Percentiles rank a stretch among this genome's conserved stretches.
These are phyloP conservation scores for Calvadosia cruxmelitensis DNA, from an alignment of 30 jellyfish, hydroid and myxozoan species.

Conservation along the genomic window DNA sequence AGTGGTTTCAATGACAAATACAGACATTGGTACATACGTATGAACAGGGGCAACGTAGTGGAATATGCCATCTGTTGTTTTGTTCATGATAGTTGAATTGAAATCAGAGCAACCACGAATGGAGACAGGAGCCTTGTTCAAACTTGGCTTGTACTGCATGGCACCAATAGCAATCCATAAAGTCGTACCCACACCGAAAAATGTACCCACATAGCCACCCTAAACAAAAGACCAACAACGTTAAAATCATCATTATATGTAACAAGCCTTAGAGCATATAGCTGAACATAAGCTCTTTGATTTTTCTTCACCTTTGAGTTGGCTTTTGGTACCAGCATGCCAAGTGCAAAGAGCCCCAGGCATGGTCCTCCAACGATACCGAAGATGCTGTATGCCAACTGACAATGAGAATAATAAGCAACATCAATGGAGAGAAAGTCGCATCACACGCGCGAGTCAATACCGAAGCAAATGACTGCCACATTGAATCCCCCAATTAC, in stretches of 20 bases:
- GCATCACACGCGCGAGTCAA: too few relatives aligned
- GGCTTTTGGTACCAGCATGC: slow-evolving; percentile 89
- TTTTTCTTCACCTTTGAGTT: slow-evolving; percentile 67
- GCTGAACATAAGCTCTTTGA: too few relatives aligned
- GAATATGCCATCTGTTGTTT: slow-evolving; percentile 5
- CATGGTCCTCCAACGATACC: slow-evolving; percentile 98
- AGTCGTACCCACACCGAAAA: slow-evolving; percentile 65
- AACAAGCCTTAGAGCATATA: too few relatives aligned
- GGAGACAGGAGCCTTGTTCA: slow-evolving; percentile 47
- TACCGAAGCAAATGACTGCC: too few relatives aligned
- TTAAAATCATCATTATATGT: too few relatives aligned
- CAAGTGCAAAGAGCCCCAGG: slow-evolving; percentile 83
- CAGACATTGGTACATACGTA: not conserved
- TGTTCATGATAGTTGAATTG: slow-evolving; percentile 22
- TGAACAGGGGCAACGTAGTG: slow-evolving; percentile 13
- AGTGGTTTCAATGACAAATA: too few relatives aligned
- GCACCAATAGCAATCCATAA: slow-evolving; percentile 94
- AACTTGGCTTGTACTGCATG: slow-evolving; percentile 57
- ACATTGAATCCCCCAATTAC: too few relatives aligned
- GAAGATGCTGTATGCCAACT: slow-evolving; percentile 93
- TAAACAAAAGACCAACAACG: not conserved
- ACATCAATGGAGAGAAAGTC: not conserved
- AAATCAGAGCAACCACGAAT: slow-evolving; percentile 36
- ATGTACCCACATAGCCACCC: slow-evolving; percentile 87
- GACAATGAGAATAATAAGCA: not conserved